Evolutionary conservation across 2,888 invertebrate genomes (phyloP), one percentile per base, ranked within the genome.

Genomic region (Drosophila austrosaltans): DNA sequence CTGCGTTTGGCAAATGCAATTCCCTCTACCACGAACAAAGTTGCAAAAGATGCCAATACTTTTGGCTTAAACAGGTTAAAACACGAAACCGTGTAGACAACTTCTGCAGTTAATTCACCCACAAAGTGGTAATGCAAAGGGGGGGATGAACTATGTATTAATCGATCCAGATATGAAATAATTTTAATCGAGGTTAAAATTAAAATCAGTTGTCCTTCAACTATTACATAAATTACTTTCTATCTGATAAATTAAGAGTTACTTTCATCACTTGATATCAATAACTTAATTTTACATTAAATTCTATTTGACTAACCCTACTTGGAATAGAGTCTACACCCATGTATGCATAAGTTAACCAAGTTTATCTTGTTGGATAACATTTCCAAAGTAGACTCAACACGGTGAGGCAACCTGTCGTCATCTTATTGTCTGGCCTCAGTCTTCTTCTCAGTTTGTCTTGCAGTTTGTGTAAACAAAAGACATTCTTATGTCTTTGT

Each of bases 381-480:
- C 22, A 48, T 48, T 25, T 25, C 10, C 7, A 48, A 10, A 12
- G 22, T 12, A 25, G 22, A 48, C 25, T 25, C 58, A 22, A 39
- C 58, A 22, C 25, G 40, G 39, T 25, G n/a, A 22, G 59, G 28
- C 42, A 28, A 59, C 59, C 39, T 59, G 61, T n/a, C 57, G 22
- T 20, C 65, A 8, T 25, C 63, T 25, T 54, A 40, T 63, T 64
- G 61, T 69, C 72, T 65, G 44, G 25, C 66, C 48, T 22, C n/a
- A 12, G 48, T 63, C 30, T 36, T 22, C 20, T 53, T 42, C 48
- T 25, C 2, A 32, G 54, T 54, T 70, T 61, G 16, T 40, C 42
- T 60, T 58, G 42, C 57, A 60, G 48, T 63, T 63, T 58, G 54
- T 39, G 40, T 57, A 30, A 53, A 71, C 67, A 72, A 63, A 65